Base-by-base conservation (phyloP, 2,797 vertebrate genomes). In the Adelosebastes latens region DNA sequence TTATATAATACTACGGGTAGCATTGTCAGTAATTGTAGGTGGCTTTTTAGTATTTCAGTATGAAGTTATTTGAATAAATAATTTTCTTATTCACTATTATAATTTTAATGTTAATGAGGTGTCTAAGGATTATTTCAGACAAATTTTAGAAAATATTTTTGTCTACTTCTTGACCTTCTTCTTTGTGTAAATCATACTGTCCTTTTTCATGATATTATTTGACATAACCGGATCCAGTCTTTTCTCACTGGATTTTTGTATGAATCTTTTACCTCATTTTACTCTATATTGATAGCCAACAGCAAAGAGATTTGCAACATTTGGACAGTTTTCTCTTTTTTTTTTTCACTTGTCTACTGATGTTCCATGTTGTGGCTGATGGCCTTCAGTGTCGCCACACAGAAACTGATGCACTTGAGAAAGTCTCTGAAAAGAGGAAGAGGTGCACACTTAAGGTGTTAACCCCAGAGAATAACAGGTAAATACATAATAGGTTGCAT, bases 401-500 rank as follows among this genome's bases (percentile, higher is more conserved):
- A 46, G 10, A 79, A 36, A 81, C 70, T 32, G 27, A 66, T 66
- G 1, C n/a, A 68, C 60, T 75, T 86, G 39, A 74, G 79, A 52
- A 77, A 77, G 22, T 3, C 5, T n/a, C 22, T 36, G 4, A 70
- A 82, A 80, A 80, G 55, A 63, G 70, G 66, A 87, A 85, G 5
- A 0, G 10, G 36, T 55, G 25, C 22, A 20, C 5, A 25, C 39
- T 55, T 24, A 16, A n/a, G 18, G 11, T 27, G 3, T 12, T 72
- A 24, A 8, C 10, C 14, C 24, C 12, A 5, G 2, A 56, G 25
- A 1, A 49, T 5, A 3, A 18, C 11, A 49, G 25, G 53, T 77
- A 32, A 84, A 82, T 75, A 76, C 42, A 3, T 70, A 18, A 78
- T 22, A 49, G 60, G 25, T 25, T 66, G 4, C 10, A n/a, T 14